Conservation (phyloP, 2,888 invertebrate genomes). For the Ochropleura plecta region DNA sequence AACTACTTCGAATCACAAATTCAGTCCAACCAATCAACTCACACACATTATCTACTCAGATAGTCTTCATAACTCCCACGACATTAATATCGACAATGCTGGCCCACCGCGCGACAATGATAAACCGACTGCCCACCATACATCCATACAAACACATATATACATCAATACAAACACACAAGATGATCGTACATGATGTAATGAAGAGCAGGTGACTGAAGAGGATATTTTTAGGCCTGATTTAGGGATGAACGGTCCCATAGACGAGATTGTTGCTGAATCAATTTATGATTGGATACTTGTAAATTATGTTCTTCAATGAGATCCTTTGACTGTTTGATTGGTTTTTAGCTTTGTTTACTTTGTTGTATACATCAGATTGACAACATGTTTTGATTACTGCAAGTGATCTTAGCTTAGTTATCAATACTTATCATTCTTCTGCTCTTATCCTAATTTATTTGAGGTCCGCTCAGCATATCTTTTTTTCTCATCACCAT, state of each 20-base stretch:
- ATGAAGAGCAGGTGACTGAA: constrained; percentile 56
- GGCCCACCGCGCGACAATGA: constrained; percentile 53
- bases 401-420: too few relatives aligned
- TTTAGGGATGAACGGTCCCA: constrained; percentile 48
- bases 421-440: too few relatives aligned
- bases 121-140: constrained; percentile 41
- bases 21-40: constrained; percentile 1
- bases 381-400: background rate
- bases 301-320: constrained; percentile 5
- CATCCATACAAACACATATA: constrained; percentile 23
- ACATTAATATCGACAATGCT: constrained; percentile 62
- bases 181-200: constrained; percentile 47
- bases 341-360: background rate
- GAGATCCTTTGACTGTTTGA: constrained; percentile 1
- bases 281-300: constrained; percentile 46
- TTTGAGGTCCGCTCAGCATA: too few relatives aligned
- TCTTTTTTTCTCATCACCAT: too few relatives aligned
- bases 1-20: background rate
- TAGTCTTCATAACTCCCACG: constrained; percentile 47
- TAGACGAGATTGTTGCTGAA: constrained; percentile 17
- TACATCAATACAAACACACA: constrained; percentile 11
- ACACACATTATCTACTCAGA: constrained; percentile 1
- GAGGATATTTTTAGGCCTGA: constrained; percentile 53
- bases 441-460: too few relatives aligned
- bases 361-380: background rate